phyloP scores from a whole-genome alignment of 2,888 invertebrate species.

The Cylindroiulus punctatus region DNA sequence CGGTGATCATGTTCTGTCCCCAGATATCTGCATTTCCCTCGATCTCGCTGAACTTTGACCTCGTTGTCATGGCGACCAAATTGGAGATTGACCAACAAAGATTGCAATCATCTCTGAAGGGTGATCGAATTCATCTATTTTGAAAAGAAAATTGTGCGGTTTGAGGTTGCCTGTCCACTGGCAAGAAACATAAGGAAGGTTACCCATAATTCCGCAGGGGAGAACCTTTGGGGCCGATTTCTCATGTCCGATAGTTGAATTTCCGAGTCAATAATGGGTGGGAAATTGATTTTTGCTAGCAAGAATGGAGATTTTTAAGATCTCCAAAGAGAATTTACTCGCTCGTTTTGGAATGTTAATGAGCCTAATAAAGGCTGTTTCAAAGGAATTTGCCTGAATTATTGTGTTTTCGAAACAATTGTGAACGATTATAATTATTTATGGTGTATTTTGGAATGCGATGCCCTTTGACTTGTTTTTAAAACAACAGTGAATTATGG shows the following conservation, averaged over 20 bases:
- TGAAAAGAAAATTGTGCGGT: not conserved
- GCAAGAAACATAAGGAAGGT: too few relatives aligned
- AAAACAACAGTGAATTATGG: not conserved
- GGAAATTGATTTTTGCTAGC: too few relatives aligned
- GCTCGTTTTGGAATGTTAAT: too few relatives aligned
- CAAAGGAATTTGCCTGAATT: not conserved
- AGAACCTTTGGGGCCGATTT: not conserved
- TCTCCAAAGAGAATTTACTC: too few relatives aligned
- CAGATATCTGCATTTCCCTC: not conserved
- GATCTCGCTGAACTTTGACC: not conserved
- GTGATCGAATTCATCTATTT: conserved; percentile 13
- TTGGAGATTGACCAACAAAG: conserved; percentile 43
- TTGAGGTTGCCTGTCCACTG: not conserved
- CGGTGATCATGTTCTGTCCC: not conserved
- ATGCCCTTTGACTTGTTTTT: not conserved
- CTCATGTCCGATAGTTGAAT: not conserved
- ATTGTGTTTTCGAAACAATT: not conserved
- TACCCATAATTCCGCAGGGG: too few relatives aligned
- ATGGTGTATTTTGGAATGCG: not conserved
- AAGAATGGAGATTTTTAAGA: too few relatives aligned
- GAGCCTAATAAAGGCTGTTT: not conserved
- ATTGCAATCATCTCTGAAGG: conserved; percentile 19
- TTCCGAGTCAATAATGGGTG: not conserved
- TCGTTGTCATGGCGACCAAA: not conserved
- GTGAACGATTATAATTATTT: not conserved